These are phyloP conservation scores for Arge pagana DNA, from an alignment of 2,888 invertebrate species.

Conservation along the genomic window DNA sequence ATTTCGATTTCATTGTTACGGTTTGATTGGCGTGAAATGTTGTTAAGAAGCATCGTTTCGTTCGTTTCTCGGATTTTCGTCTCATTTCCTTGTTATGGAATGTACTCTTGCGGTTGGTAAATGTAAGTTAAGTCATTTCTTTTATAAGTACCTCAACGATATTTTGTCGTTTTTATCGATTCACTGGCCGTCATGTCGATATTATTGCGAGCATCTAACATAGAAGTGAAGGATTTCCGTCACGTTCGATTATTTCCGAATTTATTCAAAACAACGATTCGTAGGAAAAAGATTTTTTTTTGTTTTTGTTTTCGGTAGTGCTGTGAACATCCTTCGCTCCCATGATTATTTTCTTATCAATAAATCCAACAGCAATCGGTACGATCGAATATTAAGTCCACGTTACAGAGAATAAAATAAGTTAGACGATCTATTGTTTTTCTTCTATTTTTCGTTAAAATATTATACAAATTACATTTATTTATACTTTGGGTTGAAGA, in stretches of 20 bases:
- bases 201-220: conserved; percentile 39
- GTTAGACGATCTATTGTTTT: conserved; percentile 48
- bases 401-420: conserved; percentile 52
- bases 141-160: conserved; percentile 42
- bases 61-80: conserved; percentile 40
- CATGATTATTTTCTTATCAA: conserved; percentile 28
- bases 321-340: conserved; percentile 30
- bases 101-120: conserved; percentile 44
- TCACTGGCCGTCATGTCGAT: conserved; percentile 43
- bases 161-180: conserved; percentile 29
- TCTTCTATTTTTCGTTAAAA: conserved; percentile 46
- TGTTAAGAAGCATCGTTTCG: conserved; percentile 38
- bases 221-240: conserved; percentile 38
- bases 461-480: conserved; percentile 53
- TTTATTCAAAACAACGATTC: neutral
- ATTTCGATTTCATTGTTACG: conserved; percentile 24
- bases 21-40: conserved; percentile 44
- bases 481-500: conserved; percentile 50
- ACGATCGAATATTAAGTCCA: conserved; percentile 41
- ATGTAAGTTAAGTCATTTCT: conserved; percentile 38
- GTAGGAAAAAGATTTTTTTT: neutral
- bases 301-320: neutral
- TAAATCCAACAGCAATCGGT: conserved; percentile 17
- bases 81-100: no score
- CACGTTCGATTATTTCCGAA: neutral